Evolutionary conservation across 2,113 vertebrate genomes (phyloP).

Genomic region (Poecile atricapillus): DNA sequence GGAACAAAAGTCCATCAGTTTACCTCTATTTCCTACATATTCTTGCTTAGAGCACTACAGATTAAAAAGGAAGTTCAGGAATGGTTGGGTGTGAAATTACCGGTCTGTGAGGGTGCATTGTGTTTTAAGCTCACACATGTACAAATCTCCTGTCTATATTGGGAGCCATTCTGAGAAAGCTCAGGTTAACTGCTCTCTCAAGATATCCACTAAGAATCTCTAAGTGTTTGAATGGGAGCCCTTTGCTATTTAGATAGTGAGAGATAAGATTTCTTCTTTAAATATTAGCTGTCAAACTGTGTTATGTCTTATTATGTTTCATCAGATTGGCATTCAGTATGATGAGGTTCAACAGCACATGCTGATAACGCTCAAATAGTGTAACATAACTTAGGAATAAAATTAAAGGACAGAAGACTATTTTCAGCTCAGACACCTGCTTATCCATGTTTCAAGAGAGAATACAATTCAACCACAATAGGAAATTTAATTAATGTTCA

Average conservation of each 20-base stretch:
- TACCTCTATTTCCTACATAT: not conserved
- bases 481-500: conserved; percentile 10
- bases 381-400: conserved; percentile 41
- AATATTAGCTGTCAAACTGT: conserved; percentile 45
- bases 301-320: conserved; percentile 38
- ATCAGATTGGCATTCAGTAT: conserved; percentile 49
- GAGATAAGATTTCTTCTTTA: conserved; percentile 54
- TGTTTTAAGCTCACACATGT: not conserved
- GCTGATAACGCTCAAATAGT: not conserved
- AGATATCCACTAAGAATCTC: conserved; percentile 32
- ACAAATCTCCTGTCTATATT: not conserved
- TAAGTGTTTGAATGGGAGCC: conserved; percentile 26
- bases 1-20: not conserved
- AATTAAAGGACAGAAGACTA: not conserved
- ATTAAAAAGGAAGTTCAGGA: not conserved
- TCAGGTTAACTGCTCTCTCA: not conserved
- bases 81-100: not conserved
- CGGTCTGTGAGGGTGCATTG: not conserved
- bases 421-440: conserved; percentile 12
- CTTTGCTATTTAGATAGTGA: conserved; percentile 31
- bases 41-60: not conserved
- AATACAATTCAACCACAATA: conserved; percentile 16
- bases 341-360: conserved; percentile 32
- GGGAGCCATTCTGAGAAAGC: not conserved
- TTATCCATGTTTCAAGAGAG: conserved; percentile 22